Conservation (phyloP, 1,140 invertebrate species). For the Achroia grisella region DNA sequence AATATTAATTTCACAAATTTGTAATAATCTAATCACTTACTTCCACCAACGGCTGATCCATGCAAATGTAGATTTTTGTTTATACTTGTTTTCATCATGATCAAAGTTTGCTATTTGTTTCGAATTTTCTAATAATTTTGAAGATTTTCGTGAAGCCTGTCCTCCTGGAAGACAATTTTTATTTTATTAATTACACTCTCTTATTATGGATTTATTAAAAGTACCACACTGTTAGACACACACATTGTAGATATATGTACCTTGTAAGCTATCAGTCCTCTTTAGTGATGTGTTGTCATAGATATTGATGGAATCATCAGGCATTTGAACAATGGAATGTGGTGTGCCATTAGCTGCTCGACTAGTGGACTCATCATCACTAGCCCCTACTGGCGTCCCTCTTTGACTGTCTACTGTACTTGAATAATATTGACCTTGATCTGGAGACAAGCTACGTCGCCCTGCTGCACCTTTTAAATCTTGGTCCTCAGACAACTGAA, state of each 20-base stretch:
- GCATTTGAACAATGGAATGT: constrained; percentile 82
- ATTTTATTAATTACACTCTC: neutral
- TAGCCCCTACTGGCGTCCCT: constrained; percentile 62
- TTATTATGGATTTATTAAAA: no score
- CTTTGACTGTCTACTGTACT: constrained; percentile 49
- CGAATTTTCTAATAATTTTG: constrained; percentile 37
- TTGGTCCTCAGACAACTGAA: constrained; percentile 52
- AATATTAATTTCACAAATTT: no score
- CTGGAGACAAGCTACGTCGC: constrained; percentile 52
- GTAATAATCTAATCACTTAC: constrained; percentile 33
- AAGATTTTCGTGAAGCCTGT: constrained; percentile 53
- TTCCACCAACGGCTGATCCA: constrained; percentile 68
- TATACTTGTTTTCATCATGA: constrained; percentile 67
- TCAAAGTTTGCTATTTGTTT: constrained; percentile 42
- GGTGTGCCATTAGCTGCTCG: constrained; percentile 71
- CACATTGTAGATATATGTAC: constrained; percentile 20
- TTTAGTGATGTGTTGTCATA: constrained; percentile 55
- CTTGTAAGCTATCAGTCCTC: constrained; percentile 57
- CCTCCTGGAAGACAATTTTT: constrained; percentile 22
- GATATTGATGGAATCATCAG: constrained; percentile 67
- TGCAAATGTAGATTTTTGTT: constrained; percentile 64
- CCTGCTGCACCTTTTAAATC: constrained; percentile 59
- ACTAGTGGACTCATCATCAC: constrained; percentile 68
- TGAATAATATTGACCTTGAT: constrained; percentile 38
- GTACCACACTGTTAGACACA: no score